phyloP scores from a whole-genome alignment of 1,140 invertebrate species.

The Drosophila parabipectinata region DNA sequence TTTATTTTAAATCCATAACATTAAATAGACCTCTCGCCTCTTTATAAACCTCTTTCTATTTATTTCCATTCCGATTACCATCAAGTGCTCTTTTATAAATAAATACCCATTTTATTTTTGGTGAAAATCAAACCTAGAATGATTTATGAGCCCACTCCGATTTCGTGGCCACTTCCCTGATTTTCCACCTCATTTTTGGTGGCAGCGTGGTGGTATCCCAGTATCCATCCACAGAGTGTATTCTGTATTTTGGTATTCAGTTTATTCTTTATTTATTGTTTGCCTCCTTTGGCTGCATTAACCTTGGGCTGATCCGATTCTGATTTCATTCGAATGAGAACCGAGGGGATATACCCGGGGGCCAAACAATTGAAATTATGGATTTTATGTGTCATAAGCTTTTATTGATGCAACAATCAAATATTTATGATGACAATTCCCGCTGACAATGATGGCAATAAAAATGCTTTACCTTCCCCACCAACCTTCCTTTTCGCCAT shows the following conservation, averaged over 20 bases:
- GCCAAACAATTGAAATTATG: constrained; percentile 79
- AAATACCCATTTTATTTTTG: not conserved
- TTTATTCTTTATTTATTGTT: constrained; percentile 49
- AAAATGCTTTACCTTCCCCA: constrained; percentile 63
- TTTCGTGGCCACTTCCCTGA: constrained; percentile 3
- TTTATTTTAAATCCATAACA: too few relatives aligned
- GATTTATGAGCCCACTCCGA: constrained; percentile 34
- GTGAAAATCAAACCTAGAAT: constrained; percentile 26
- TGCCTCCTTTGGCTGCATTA: constrained; percentile 48
- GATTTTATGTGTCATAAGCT: constrained; percentile 82
- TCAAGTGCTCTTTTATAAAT: too few relatives aligned
- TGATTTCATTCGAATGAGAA: constrained; percentile 1
- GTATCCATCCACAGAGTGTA: not conserved
- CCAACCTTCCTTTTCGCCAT: not conserved
- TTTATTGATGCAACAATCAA: constrained; percentile 83
- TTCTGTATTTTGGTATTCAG: constrained; percentile 5
- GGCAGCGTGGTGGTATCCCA: not conserved
- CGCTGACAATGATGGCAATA: constrained; percentile 79
- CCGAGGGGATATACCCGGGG: constrained; percentile 28
- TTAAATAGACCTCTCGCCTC: too few relatives aligned
- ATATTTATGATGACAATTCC: constrained; percentile 81
- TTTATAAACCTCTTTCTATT: too few relatives aligned
- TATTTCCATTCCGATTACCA: too few relatives aligned
- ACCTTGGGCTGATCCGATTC: constrained; percentile 47
- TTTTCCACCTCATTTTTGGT: not conserved